Evolutionary conservation across 2,113 vertebrate species (phyloP).

Genomic region (Anhinga anhinga): DNA sequence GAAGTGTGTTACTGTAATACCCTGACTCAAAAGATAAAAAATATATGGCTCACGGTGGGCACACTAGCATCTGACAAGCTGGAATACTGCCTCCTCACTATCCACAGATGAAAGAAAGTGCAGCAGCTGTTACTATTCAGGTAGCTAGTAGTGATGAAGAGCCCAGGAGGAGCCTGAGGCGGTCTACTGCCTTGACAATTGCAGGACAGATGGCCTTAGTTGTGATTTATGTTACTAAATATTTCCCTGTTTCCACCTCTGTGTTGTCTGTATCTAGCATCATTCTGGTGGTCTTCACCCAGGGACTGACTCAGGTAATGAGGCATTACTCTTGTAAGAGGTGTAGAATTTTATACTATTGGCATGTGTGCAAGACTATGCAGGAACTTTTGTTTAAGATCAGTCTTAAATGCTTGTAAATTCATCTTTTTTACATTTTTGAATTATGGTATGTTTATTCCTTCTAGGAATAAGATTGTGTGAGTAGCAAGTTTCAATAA

Average conservation of each 20-base stretch:
- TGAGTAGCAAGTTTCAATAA: background rate
- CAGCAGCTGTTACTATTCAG: constrained; percentile 69
- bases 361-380: background rate
- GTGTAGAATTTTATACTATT: background rate
- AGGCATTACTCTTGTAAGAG: background rate
- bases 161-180: constrained; percentile 61
- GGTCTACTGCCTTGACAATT: constrained; percentile 56
- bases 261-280: background rate
- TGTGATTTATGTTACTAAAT: constrained; percentile 59
- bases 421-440: background rate
- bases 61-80: constrained; percentile 55
- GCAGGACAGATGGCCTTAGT: constrained; percentile 65
- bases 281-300: background rate
- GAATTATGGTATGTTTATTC: background rate
- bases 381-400: background rate
- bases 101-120: constrained; percentile 62
- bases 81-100: constrained; percentile 50
- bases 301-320: background rate
- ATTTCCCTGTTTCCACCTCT: constrained; percentile 36
- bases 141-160: constrained; percentile 69
- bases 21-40: constrained; percentile 58
- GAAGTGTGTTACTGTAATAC: constrained; percentile 41
- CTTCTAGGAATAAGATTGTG: background rate
- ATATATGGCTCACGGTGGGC: constrained; percentile 48
- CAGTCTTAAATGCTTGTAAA: background rate